Base-by-base conservation (phyloP, 1,140 invertebrate species). In the Leptinotarsa lineolata region DNA sequence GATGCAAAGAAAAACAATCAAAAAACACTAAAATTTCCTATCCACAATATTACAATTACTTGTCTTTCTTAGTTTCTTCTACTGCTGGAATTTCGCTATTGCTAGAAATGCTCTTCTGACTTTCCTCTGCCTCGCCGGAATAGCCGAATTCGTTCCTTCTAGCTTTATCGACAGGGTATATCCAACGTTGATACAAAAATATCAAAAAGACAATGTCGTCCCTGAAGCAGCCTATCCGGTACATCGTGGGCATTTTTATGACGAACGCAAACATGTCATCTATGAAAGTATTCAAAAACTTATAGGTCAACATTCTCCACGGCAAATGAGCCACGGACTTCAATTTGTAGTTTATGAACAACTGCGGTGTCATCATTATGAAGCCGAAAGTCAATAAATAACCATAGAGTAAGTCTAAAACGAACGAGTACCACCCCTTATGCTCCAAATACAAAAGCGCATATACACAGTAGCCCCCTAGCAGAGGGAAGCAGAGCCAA, bases 251-350 rank as follows among this genome's bases (percentile, higher is more conserved):
- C 97, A 99, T 99, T 87, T 98, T 98, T 76, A 99, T 99, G 71
- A 99, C 96, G 89, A 99, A 99, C 72, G 98, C 98, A 89, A 99
- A 99, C 78, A 99, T 97, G 86, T 99, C 98, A 87, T 99, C 98
- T 81, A 99, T 99, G 83, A 99, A 99, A 3, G 98, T 99, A 84
- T 99, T 99, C n/a, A 99, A 89, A 84, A 98, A 99, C 89, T 99
- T 99, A 83, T 99, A 99, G 15, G 97, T 97, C 90, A 99, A 92
- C 97, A 99, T 99, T 70, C 98, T 89, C 97, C 98, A 99, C 3
- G 98, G 98, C 74, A 99, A 87, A 88, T 99, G 98, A 12, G 98
- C 98, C 0, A 99, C 97, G 20, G 97, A 99, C 84, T 99, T 99
- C 61, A 99, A 84, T 86, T 99, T 99, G 85, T 99, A 99, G 85